Base-by-base conservation (phyloP, 2,888 invertebrate genomes). In the Gymnoscelis rufifasciata region DNA sequence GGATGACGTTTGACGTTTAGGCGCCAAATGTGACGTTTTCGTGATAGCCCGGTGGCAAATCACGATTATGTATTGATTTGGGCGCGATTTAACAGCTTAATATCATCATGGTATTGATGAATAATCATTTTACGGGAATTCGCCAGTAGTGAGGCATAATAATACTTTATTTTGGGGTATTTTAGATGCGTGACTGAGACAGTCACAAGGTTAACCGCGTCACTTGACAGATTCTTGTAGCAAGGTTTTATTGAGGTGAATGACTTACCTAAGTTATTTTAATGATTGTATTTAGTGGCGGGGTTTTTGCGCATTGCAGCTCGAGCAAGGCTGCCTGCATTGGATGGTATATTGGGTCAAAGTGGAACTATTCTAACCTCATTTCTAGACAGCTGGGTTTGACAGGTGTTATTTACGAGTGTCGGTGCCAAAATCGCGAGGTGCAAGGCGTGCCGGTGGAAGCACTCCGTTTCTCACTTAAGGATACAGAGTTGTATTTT, bases 11-110 rank as follows among this genome's bases (percentile, higher is more conserved):
- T 86, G 78, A 78, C 77, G 78, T 86, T 86, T 83, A 71, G 75
- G 83, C 84, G 86, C 78, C 75, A 83, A 86, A 83, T 77, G 51
- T 86, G 84, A 83, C 84, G 72, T 80, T 74, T 76, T 58, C 68
- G 70, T 66, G 71, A 43, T 74, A 75, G 72, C 74, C 73, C 61
- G 66, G 63, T 65, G 66, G 60, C 60, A 60, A 68, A 74, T 78
- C 65, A 67, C 38, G 43, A 64, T 70, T 72, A 77, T 15, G 31
- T 33, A 33, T 79, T 70, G 78, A 82, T 80, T 78, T 62, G 68
- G 72, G 78, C 68, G 42, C 33, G 42, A 39, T 50, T 3, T 38
- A 42, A 50, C 42, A 66, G 58, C 71, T 78, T 77, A 68, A 76
- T 79, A 80, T 71, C 53, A 47, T 56, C 52, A 40, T 68, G 60